Evolutionary conservation across 1,140 invertebrate genomes (phyloP).

Genomic region (Odontomachus brunneus): DNA sequence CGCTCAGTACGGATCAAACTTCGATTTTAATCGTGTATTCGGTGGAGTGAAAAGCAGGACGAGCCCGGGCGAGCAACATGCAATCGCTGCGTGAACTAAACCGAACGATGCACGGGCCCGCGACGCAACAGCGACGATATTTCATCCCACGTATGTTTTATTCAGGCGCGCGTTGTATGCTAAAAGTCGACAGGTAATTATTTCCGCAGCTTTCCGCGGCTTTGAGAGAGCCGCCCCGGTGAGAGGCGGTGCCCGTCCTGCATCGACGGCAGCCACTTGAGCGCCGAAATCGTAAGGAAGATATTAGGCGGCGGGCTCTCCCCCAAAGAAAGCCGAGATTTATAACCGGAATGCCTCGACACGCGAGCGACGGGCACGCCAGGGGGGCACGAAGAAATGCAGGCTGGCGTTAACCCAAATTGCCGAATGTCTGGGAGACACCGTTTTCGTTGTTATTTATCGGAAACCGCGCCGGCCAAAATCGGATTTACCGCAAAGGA

Average conservation of each 20-base stretch:
- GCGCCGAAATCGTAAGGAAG: constrained; percentile 59
- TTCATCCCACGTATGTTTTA: constrained; percentile 46
- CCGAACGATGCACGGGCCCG: not conserved
- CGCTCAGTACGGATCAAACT: constrained; percentile 4
- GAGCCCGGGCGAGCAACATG: constrained; percentile 33
- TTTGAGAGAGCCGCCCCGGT: not conserved
- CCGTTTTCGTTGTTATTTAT: constrained; percentile 67
- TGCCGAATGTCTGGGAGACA: constrained; percentile 62
- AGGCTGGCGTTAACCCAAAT: constrained; percentile 70
- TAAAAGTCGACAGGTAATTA: constrained; percentile 66
- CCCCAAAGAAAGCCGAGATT: constrained; percentile 36
- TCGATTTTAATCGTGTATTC: constrained; percentile 45
- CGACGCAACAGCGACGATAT: constrained; percentile 36
- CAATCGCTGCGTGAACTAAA: constrained; percentile 7
- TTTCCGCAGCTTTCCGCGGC: constrained; percentile 48
- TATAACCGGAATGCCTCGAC: constrained; percentile 66
- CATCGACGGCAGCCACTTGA: constrained; percentile 4
- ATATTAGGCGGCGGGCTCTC: constrained; percentile 68
- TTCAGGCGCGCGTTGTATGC: constrained; percentile 25
- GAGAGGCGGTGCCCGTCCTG: not conserved
- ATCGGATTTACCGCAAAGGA: not conserved
- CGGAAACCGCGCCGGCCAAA: constrained; percentile 8
- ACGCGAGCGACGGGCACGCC: constrained; percentile 59
- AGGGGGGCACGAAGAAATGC: constrained; percentile 57
- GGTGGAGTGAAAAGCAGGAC: constrained; percentile 30